Percentiles rank a stretch among this genome's conserved stretches.
Evolutionary conservation across 2,888 invertebrate species (phyloP).

Genomic region (Branchinecta sandiegonensis): DNA sequence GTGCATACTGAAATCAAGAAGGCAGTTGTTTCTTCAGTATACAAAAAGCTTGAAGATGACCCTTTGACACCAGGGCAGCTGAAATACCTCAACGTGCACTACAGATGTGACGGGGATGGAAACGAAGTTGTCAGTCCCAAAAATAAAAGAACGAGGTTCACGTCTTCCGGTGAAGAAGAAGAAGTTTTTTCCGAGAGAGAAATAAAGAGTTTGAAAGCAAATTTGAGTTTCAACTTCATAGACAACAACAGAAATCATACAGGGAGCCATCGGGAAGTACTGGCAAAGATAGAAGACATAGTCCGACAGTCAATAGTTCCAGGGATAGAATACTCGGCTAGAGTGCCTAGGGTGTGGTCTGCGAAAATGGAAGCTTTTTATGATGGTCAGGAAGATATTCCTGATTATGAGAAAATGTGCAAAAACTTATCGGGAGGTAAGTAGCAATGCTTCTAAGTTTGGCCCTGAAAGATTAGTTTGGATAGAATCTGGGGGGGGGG

Average conservation of each 20-base stretch:
- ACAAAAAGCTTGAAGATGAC: constrained; percentile 2
- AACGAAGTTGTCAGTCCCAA: not conserved
- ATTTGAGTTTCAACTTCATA: not conserved
- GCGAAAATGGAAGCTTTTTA: not conserved
- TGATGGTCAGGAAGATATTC: too few relatives aligned
- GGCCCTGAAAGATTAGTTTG: too few relatives aligned
- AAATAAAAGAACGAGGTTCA: not conserved
- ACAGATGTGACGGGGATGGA: not conserved
- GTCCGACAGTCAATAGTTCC: not conserved
- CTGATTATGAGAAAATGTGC: too few relatives aligned
- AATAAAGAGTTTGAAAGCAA: not conserved
- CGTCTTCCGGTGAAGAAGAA: not conserved
- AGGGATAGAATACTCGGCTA: not conserved
- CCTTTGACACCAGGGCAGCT: not conserved
- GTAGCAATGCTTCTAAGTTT: too few relatives aligned
- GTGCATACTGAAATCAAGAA: not conserved
- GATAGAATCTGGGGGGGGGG: too few relatives aligned
- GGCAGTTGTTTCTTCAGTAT: constrained; percentile 7
- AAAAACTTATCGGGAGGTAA: too few relatives aligned
- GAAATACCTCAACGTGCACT: not conserved
- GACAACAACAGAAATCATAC: not conserved
- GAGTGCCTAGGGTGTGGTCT: not conserved
- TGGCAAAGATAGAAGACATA: not conserved
- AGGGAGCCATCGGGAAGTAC: not conserved
- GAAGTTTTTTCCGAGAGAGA: not conserved